Conservation (phyloP, 2,113 vertebrate species). For the Centropus bengalensis region DNA sequence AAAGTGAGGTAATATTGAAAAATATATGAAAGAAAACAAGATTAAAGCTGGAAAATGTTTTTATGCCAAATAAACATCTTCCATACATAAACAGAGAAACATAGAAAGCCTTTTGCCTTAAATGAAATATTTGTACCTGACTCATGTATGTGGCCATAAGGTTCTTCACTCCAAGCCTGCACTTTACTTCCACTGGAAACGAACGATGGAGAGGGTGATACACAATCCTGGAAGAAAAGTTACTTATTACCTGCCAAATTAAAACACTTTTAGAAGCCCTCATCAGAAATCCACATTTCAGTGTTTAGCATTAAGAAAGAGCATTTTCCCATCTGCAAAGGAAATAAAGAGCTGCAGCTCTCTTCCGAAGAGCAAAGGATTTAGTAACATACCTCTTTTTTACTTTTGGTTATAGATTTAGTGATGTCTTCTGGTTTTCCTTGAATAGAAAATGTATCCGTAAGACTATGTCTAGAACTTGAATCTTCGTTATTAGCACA, state of each 20-base stretch:
- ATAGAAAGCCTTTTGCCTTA: background rate
- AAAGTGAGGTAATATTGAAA: background rate
- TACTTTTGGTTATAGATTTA: slow-evolving; percentile 3
- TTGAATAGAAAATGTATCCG: slow-evolving; percentile 16
- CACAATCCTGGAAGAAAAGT: slow-evolving; percentile 60
- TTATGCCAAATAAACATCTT: background rate
- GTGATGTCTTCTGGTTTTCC: background rate
- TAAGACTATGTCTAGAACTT: background rate
- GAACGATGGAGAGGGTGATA: slow-evolving; percentile 3
- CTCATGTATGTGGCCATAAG: background rate
- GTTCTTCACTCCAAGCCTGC: background rate
- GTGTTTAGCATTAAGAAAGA: background rate
- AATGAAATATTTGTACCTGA: slow-evolving; percentile 67
- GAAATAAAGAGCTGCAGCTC: background rate
- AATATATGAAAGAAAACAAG: background rate
- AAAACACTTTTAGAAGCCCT: background rate
- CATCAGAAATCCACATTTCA: background rate
- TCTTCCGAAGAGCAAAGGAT: background rate
- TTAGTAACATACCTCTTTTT: slow-evolving; percentile 34
- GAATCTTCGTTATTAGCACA: background rate
- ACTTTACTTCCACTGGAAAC: slow-evolving; percentile 42
- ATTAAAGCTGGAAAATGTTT: background rate
- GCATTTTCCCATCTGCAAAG: background rate
- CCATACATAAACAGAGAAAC: background rate
- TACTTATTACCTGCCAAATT: background rate